Conservation (phyloP, 2,113 vertebrate species). For the Natator depressus region DNA sequence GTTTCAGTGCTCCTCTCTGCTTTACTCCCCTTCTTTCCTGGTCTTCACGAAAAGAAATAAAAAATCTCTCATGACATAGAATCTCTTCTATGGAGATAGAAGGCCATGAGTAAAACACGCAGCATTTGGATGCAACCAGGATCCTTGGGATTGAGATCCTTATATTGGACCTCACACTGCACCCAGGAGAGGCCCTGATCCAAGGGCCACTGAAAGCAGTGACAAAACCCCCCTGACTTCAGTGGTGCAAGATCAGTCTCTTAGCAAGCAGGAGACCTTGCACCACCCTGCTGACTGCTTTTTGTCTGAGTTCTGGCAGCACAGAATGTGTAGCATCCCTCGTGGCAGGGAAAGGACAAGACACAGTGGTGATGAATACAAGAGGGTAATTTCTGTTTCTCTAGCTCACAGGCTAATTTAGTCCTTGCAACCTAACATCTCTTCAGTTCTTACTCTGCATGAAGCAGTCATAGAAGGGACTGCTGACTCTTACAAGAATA, state of each 20-base stretch:
- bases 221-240: background rate
- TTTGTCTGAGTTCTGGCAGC: background rate
- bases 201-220: background rate
- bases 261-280: background rate
- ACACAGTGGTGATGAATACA: background rate
- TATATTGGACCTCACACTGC: background rate
- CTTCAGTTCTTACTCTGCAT: background rate
- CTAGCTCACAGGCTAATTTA: rapidly evolving
- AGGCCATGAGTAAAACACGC: background rate
- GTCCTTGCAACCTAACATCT: background rate
- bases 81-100: background rate
- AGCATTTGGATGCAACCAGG: background rate
- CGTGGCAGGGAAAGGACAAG: background rate
- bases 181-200: background rate
- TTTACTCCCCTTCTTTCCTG: background rate
- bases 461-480: background rate
- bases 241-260: background rate
- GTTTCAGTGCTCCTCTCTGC: background rate
- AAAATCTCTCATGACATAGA: background rate
- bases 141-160: background rate
- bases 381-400: background rate
- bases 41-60: background rate
- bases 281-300: background rate
- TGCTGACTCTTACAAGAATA: background rate
- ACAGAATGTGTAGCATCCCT: rapidly evolving